A percentile compares a stretch with the other conserved stretches of the same genome.
Conservation (phyloP, 2,888 invertebrate genomes). For the Clivina fossor region DNA sequence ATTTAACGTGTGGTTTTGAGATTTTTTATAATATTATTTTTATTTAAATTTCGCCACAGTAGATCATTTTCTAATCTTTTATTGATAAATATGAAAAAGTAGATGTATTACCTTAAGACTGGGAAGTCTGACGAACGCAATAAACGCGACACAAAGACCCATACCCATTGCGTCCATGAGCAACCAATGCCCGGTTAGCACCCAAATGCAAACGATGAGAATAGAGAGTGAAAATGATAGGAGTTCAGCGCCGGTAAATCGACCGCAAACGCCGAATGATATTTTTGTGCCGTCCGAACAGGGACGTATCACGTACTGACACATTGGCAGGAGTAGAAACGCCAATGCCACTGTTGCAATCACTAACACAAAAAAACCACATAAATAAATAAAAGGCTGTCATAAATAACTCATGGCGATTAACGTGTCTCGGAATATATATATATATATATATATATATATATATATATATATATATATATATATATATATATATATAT, state of each 20-base stretch:
- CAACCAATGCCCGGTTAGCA: conserved; percentile 96
- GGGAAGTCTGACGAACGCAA: conserved; percentile 93
- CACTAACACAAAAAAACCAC: conserved; percentile 58
- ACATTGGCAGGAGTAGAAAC: conserved; percentile 94
- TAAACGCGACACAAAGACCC: conserved; percentile 97
- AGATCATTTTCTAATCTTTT: no score
- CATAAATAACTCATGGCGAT: no score
- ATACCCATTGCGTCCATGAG: conserved; percentile 99
- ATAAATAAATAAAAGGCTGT: conserved; percentile 20
- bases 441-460: no score
- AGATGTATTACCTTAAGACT: conserved; percentile 94
- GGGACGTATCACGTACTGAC: conserved; percentile 89
- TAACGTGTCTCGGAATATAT: no score
- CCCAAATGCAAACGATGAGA: conserved; percentile 95
- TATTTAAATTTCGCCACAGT: no score
- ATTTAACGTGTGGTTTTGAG: no score
- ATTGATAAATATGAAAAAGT: no score
- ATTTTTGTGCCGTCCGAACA: conserved; percentile 84
- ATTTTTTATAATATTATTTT: no score
- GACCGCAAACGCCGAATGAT: conserved; percentile 88
- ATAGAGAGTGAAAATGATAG: conserved; percentile 90
- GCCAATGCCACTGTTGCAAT: conserved; percentile 96
- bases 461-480: no score
- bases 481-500: no score
- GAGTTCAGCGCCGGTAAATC: conserved; percentile 92